Base-by-base conservation (phyloP, 2,113 vertebrate species). In the Menura novaehollandiae region DNA sequence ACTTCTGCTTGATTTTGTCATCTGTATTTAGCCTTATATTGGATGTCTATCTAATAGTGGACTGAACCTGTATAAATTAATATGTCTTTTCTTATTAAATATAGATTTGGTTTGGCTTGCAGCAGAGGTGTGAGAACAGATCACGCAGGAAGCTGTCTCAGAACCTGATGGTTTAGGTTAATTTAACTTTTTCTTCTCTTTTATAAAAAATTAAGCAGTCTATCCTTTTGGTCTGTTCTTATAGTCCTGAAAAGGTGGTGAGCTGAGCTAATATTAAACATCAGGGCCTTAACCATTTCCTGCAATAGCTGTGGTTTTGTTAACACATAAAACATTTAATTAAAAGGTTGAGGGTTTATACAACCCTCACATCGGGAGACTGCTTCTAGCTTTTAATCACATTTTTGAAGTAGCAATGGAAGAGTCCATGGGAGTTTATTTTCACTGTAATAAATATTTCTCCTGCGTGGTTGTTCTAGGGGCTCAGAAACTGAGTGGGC, bases 1-100 rank as follows among this genome's bases (percentile, higher is more conserved):
- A 33, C 35, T 39, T 71, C 46, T 75, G 15, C 73, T 91, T 37
- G 56, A 56, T 93, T 90, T 85, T 85, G 44, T 90, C 59, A 83
- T 7, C 21, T 77, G 3, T 74, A 30, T 86, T 83, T 82, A 71
- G 35, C 35, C 28, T 91, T 52, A 6, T 43, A 21, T 62, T 71
- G 30, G 35, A 62, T 66, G 37, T 66, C 73, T 85, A 6, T 44
- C 67, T 74, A 72, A 30, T 4, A 72, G 39, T 64, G 44, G 64
- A 43, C 37, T 53, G 26, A 49, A 77, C 23, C 24, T 76, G 12
- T 69, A 30, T 62, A 72, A 73, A 44, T 95, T 64, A 60, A 71
- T 33, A 14, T 26, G 15, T 21, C 41, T 93, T 87, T 77, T 44
- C 56, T 79, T 91, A 62, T 88, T 80, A 93, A 83, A 56, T 51